Conservation (phyloP, 53 echinoderm and acorn worm genomes). For the Crossaster papposus region DNA sequence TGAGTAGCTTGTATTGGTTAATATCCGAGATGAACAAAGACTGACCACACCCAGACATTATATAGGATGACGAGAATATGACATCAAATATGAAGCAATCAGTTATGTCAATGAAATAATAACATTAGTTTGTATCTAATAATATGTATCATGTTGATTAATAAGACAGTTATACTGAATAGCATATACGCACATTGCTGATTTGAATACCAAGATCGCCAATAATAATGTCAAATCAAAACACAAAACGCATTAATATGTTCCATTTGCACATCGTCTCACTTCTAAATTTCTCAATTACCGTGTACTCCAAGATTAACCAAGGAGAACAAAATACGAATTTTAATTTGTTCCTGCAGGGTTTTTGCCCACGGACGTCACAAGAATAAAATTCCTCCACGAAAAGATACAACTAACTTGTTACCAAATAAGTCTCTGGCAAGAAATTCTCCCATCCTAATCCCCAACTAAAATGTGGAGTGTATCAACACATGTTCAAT, state of each 20-base stretch:
- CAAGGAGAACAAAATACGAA: neutral
- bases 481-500: neutral
- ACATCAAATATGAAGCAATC: neutral
- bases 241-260: too few relatives aligned
- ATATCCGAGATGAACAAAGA: neutral
- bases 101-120: neutral
- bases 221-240: too few relatives aligned
- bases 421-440: conserved; percentile 38
- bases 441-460: neutral
- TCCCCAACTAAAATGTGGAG: conserved; percentile 3
- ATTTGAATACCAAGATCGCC: too few relatives aligned
- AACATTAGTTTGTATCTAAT: neutral
- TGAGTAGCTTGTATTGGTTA: neutral
- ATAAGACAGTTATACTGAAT: too few relatives aligned
- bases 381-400: neutral
- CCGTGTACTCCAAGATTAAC: neutral
- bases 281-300: neutral
- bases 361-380: neutral
- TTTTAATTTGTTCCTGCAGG: neutral
- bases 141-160: too few relatives aligned
- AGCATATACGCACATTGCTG: too few relatives aligned
- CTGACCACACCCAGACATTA: neutral
- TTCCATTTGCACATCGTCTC: neutral
- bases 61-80: neutral
- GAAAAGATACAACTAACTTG: neutral